Conservation (phyloP, 2,113 vertebrate species). For the Chinchilla lanigera region DNA sequence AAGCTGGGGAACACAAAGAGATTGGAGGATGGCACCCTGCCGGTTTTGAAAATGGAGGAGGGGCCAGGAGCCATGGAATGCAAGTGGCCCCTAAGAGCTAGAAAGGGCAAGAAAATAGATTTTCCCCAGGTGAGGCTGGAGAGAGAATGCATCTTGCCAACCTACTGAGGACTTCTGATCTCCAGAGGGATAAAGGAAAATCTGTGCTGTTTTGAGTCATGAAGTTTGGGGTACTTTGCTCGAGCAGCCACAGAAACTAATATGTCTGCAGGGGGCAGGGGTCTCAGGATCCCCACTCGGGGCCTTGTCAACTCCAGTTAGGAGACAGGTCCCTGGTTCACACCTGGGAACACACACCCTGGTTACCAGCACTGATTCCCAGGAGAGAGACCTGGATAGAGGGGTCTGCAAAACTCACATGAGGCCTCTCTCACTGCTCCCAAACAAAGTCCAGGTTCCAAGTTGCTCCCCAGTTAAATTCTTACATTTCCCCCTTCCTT, state of each 20-base stretch:
- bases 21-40: fast-evolving
- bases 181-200: background rate
- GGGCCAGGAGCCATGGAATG: background rate
- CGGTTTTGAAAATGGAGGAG: background rate
- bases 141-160: background rate
- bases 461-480: background rate
- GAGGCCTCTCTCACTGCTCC: background rate
- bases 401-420: background rate
- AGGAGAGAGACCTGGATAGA: background rate
- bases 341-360: background rate
- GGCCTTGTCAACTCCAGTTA: background rate
- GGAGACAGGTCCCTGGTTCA: background rate
- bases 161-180: background rate
- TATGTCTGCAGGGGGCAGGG: background rate
- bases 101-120: background rate
- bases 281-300: background rate
- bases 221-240: background rate
- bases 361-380: background rate
- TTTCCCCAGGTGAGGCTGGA: background rate
- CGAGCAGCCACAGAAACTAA: background rate
- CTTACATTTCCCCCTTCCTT: background rate
- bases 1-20: background rate
- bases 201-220: background rate
- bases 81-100: background rate
- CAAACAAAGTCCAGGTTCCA: background rate